Conservation (phyloP, 2,113 vertebrate species). For the Lycaon pictus region DNA sequence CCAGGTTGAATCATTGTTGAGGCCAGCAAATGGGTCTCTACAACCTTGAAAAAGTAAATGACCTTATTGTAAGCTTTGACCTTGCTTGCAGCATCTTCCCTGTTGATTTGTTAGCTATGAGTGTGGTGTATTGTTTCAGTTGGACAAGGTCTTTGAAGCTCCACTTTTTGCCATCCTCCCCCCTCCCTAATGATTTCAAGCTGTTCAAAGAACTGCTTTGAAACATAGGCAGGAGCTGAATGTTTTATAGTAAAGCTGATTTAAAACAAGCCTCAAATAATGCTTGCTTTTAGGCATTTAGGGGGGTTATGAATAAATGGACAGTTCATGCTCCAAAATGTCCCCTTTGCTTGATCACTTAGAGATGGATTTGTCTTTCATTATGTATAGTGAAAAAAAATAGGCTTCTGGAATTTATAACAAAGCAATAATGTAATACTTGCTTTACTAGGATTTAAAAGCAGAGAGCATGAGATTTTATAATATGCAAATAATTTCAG, state of each 20-base stretch:
- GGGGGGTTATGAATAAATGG: neutral
- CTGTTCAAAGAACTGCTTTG: slow-evolving; percentile 75
- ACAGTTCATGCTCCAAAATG: neutral
- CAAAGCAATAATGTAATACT: slow-evolving; percentile 38
- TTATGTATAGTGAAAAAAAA: slow-evolving; percentile 4
- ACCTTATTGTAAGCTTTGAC: slow-evolving; percentile 67
- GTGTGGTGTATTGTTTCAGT: slow-evolving; percentile 65
- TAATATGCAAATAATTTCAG: slow-evolving; percentile 59
- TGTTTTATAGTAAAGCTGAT: slow-evolving; percentile 69
- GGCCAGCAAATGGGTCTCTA: slow-evolving; percentile 58
- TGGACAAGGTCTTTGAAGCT: slow-evolving; percentile 69
- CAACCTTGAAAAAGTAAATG: slow-evolving; percentile 49
- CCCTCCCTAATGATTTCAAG: slow-evolving; percentile 75
- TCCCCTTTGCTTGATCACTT: slow-evolving; percentile 20
- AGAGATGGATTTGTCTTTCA: slow-evolving; percentile 52
- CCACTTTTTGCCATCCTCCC: slow-evolving; percentile 10
- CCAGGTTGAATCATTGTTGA: neutral
- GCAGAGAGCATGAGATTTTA: slow-evolving; percentile 36
- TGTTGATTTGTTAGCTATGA: slow-evolving; percentile 57
- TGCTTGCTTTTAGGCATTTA: slow-evolving; percentile 43
- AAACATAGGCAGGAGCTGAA: slow-evolving; percentile 60
- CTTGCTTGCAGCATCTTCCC: slow-evolving; percentile 55
- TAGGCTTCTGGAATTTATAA: slow-evolving; percentile 58
- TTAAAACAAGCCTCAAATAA: slow-evolving; percentile 70
- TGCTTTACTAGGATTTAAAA: slow-evolving; percentile 62